phyloP scores from a whole-genome alignment of 1,140 invertebrate species.

The Elymnias hypermnestra region DNA sequence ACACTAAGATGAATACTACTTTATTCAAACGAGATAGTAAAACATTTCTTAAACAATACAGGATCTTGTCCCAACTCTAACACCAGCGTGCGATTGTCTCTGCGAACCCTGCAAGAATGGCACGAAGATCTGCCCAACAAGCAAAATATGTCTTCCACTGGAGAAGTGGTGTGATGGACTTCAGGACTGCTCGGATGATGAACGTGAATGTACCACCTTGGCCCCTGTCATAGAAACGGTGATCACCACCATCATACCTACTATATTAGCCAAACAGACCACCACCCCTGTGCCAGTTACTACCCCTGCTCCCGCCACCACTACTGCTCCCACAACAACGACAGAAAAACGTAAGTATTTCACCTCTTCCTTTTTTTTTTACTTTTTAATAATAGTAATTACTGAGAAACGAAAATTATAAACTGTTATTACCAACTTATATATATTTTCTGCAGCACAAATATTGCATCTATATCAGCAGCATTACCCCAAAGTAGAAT shows the following conservation, averaged over 20 bases:
- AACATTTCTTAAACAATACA: too few species aligned
- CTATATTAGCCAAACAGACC: slow-evolving; percentile 20
- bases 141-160: slow-evolving; percentile 83
- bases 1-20: too few species aligned
- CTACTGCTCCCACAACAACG: slow-evolving; percentile 27
- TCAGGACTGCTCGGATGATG: slow-evolving; percentile 90
- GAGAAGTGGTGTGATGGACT: slow-evolving; percentile 88
- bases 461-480: too few species aligned
- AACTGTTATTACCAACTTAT: too few species aligned
- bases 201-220: slow-evolving; percentile 79
- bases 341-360: slow-evolving; percentile 51
- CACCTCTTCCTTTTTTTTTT: too few species aligned
- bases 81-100: slow-evolving; percentile 81
- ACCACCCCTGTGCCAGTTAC: too few species aligned
- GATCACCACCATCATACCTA: slow-evolving; percentile 32
- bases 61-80: slow-evolving; percentile 70
- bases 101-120: slow-evolving; percentile 83
- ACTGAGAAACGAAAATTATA: too few species aligned
- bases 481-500: too few species aligned
- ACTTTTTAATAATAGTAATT: too few species aligned
- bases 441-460: too few species aligned
- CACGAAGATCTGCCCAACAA: slow-evolving; percentile 83
- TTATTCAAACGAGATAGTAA: too few species aligned
- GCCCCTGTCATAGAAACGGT: slow-evolving; percentile 32
- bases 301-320: slow-evolving; percentile 28